phyloP scores from a whole-genome alignment of 1,140 invertebrate genomes.

The Penaeus indicus region DNA sequence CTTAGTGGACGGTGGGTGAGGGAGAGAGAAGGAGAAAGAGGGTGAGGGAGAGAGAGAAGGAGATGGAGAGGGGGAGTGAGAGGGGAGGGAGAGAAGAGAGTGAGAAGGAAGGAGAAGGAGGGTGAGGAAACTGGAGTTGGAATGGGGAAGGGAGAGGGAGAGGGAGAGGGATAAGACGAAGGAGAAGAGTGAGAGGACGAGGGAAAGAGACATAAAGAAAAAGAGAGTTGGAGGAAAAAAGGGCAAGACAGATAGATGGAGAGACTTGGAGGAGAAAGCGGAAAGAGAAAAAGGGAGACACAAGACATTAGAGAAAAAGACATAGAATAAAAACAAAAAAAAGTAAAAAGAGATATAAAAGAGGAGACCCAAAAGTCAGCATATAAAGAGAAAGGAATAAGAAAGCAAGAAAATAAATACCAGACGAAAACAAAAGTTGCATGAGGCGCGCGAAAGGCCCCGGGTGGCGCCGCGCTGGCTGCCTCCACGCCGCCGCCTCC shows the following conservation, averaged over 20 bases:
- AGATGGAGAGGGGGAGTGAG: too few species aligned
- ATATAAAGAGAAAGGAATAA: background rate
- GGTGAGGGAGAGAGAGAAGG: too few species aligned
- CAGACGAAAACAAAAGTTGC: background rate
- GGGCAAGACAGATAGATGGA: background rate
- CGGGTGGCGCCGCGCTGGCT: too few species aligned
- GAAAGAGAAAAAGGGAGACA: background rate
- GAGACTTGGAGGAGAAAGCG: background rate
- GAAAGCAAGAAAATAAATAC: background rate
- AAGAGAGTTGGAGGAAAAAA: background rate
- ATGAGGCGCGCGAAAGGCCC: background rate
- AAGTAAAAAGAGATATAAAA: background rate
- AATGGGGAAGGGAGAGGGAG: conserved; percentile 3
- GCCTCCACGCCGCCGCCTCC: too few species aligned
- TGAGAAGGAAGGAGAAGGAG: too few species aligned
- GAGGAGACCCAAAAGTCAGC: background rate
- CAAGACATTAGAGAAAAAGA: background rate
- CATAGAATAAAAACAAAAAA: background rate
- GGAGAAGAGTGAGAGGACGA: background rate
- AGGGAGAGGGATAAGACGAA: background rate
- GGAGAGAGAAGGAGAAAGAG: too few species aligned
- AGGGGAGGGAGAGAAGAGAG: too few species aligned
- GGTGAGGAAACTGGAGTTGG: background rate
- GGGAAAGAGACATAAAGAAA: background rate
- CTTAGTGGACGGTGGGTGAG: too few species aligned